These are phyloP conservation scores for Orchestes rusci DNA, from an alignment of 2,888 invertebrate species.

Conservation along the genomic window DNA sequence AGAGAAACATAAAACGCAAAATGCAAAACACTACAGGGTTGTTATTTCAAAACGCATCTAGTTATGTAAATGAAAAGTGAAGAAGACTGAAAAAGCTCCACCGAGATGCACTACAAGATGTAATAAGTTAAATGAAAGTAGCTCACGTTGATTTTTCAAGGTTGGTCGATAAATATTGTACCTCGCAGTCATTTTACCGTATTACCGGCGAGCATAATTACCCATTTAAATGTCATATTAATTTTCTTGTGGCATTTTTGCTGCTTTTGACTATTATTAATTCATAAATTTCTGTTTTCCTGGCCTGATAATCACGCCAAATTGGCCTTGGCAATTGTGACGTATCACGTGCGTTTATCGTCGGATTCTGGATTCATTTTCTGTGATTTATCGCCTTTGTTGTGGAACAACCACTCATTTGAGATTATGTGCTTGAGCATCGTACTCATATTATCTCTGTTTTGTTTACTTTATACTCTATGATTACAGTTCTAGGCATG, in stretches of 20 bases:
- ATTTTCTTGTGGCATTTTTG: slow-evolving; percentile 16
- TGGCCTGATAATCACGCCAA: neutral
- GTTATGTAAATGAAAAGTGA: slow-evolving; percentile 2
- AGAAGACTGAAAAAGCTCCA: slow-evolving; percentile 6
- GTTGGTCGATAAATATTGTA: slow-evolving; percentile 18
- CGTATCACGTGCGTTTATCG: neutral
- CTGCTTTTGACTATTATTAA: slow-evolving; percentile 8
- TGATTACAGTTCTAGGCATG: no score
- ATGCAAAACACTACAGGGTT: no score
- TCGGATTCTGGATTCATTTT: neutral
- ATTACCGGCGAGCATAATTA: slow-evolving; percentile 13
- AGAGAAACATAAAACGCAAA: no score
- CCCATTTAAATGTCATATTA: slow-evolving; percentile 21
- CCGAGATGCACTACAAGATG: slow-evolving; percentile 8
- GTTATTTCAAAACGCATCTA: neutral
- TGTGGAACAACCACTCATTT: neutral
- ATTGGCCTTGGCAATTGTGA: slow-evolving; percentile 6
- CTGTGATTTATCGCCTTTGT: neutral
- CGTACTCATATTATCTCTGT: no score
- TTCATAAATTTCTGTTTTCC: slow-evolving; percentile 15
- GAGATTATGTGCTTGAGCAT: no score
- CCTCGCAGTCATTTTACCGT: slow-evolving; percentile 16
- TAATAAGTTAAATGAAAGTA: slow-evolving; percentile 11
- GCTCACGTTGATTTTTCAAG: slow-evolving; percentile 20
- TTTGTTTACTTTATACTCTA: no score